Conservation (phyloP, 2,888 invertebrate species). For the Synergus japonicus region DNA sequence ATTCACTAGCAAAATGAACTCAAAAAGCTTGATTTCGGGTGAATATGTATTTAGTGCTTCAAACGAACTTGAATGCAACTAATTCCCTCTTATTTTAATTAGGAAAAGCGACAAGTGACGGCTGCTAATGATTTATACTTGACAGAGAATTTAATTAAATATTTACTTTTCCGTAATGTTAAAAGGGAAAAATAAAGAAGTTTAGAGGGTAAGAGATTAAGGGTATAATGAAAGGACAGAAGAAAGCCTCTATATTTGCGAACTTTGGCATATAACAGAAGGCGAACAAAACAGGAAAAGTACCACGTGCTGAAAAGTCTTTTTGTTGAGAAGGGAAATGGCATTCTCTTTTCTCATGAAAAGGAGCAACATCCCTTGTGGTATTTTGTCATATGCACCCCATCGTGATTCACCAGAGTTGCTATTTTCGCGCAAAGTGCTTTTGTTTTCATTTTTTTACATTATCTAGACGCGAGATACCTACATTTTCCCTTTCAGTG, state of each 20-base stretch:
- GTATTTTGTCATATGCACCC: constrained; percentile 6
- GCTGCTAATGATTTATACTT: neutral
- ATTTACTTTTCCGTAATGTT: neutral
- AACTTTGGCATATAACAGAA: neutral
- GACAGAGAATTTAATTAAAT: neutral
- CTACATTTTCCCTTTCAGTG: neutral
- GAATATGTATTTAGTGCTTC: neutral
- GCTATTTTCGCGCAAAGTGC: neutral
- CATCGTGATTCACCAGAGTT: constrained; percentile 6
- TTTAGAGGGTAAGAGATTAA: neutral
- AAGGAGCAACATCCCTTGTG: constrained; percentile 25
- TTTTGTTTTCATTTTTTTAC: constrained; percentile 25
- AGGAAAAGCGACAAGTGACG: neutral
- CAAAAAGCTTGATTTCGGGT: neutral
- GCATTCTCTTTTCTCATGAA: constrained; percentile 19
- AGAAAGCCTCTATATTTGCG: constrained; percentile 25
- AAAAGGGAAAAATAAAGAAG: neutral
- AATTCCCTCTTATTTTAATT: neutral
- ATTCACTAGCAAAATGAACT: neutral
- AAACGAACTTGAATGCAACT: neutral
- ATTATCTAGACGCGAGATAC: neutral
- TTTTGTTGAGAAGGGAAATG: neutral
- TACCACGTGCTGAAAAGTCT: constrained; percentile 5
- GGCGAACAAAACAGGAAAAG: constrained; percentile 1
- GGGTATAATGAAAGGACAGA: neutral